Conservation (phyloP, 2,113 vertebrate species). For the Platysternon megacephalum region DNA sequence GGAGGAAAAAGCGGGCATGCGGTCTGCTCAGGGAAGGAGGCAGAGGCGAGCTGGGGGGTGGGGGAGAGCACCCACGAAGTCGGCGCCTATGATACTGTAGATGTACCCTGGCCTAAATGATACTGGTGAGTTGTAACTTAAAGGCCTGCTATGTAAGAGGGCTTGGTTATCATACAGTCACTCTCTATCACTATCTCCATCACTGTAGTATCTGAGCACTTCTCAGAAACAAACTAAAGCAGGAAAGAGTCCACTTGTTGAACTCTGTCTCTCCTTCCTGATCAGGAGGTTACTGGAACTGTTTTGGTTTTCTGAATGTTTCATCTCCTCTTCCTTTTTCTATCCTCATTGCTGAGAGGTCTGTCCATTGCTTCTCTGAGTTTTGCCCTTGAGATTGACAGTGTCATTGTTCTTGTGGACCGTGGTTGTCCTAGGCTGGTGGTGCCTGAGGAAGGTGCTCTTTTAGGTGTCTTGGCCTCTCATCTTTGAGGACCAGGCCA, state of each 20-base stretch:
- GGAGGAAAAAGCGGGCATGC: too few relatives aligned
- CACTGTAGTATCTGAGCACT: rapidly evolving
- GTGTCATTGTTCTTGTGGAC: slow-evolving; percentile 69
- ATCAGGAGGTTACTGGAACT: neutral
- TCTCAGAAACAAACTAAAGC: neutral
- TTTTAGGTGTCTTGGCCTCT: neutral
- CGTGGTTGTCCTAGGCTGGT: neutral
- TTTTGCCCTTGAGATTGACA: neutral
- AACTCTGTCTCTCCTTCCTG: neutral
- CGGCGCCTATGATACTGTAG: too few relatives aligned
- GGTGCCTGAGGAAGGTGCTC: neutral
- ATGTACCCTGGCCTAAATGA: neutral
- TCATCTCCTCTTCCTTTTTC: rapidly evolving
- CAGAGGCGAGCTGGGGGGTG: too few relatives aligned
- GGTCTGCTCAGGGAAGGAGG: too few relatives aligned
- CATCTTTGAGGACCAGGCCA: neutral
- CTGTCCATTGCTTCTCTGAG: neutral
- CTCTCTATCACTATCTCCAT: rapidly evolving
- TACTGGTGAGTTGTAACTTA: neutral
- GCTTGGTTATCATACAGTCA: rapidly evolving
- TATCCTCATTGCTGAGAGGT: neutral
- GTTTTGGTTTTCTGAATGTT: neutral
- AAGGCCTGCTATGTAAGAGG: rapidly evolving
- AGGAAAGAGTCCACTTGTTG: neutral
- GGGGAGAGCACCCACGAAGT: too few relatives aligned